A percentile compares a stretch with the other conserved stretches of the same genome.
phyloP scores from a whole-genome alignment of 2,888 invertebrate species.

The Adineta ricciae region DNA sequence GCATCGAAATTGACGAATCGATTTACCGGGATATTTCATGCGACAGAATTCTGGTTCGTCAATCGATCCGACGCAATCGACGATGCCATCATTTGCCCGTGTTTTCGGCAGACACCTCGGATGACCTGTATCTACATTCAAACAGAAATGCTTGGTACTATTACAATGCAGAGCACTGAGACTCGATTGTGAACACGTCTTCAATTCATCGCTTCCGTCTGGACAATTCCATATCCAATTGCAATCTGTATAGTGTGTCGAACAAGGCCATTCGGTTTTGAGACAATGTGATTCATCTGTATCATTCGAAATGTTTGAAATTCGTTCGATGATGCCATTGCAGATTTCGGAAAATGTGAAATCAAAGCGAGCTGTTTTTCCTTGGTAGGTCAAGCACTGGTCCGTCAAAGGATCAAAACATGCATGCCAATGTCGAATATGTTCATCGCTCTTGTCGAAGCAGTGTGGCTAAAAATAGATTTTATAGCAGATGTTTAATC shows the following conservation, averaged over 20 bases:
- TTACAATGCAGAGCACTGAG: background rate
- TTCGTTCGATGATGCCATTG: background rate
- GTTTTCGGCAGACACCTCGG: background rate
- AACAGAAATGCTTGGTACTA: background rate
- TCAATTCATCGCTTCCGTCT: background rate
- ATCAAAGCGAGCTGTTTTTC: background rate
- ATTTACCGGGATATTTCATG: background rate
- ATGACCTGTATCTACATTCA: background rate
- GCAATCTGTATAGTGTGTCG: background rate
- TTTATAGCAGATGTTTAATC: background rate
- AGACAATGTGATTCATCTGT: background rate
- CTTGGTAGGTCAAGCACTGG: background rate
- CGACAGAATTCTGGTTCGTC: background rate
- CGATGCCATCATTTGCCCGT: background rate
- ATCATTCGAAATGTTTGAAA: background rate
- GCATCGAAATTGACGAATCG: background rate
- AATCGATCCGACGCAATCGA: background rate
- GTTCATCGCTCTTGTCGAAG: background rate
- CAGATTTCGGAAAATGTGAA: background rate
- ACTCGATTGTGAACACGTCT: fast-evolving
- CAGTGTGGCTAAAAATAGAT: background rate
- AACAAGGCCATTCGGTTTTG: background rate
- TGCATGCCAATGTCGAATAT: no score
- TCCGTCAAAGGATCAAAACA: no score
- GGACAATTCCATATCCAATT: background rate